A percentile compares a stretch with the other conserved stretches of the same genome.
Conservation (phyloP, 2,797 vertebrate species). For the Pempheris klunzingeri region DNA sequence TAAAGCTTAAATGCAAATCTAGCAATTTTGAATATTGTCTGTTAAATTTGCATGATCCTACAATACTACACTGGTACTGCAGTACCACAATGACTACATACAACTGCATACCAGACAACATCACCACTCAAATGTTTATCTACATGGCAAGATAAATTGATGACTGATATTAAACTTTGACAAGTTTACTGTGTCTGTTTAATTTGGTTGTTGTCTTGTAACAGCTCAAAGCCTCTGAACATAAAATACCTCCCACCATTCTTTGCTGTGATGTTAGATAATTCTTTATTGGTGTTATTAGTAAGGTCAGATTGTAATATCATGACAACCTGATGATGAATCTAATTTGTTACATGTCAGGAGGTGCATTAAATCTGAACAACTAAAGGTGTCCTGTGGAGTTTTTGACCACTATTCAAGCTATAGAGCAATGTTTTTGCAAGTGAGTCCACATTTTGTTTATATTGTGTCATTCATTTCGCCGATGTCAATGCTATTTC, state of each 20-base stretch:
- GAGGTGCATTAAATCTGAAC: background rate
- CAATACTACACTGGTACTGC: background rate
- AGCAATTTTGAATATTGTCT: background rate
- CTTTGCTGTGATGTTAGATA: background rate
- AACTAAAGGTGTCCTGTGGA: background rate
- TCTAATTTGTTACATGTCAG: background rate
- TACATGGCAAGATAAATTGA: background rate
- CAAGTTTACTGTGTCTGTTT: too few species aligned
- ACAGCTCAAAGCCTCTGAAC: background rate
- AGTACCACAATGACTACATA: background rate
- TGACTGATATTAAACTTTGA: background rate
- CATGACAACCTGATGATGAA: background rate
- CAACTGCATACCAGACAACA: background rate
- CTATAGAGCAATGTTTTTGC: background rate
- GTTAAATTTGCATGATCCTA: background rate
- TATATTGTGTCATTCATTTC: background rate
- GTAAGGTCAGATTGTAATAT: background rate
- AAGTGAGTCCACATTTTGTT: background rate
- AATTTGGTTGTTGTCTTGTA: too few species aligned
- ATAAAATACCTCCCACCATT: background rate
- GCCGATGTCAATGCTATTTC: too few species aligned
- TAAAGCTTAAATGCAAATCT: background rate
- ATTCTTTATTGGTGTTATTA: background rate
- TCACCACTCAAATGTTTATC: background rate
- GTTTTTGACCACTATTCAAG: background rate